Conservation (phyloP, 2,888 invertebrate genomes). For the Drosophila affinis region DNA sequence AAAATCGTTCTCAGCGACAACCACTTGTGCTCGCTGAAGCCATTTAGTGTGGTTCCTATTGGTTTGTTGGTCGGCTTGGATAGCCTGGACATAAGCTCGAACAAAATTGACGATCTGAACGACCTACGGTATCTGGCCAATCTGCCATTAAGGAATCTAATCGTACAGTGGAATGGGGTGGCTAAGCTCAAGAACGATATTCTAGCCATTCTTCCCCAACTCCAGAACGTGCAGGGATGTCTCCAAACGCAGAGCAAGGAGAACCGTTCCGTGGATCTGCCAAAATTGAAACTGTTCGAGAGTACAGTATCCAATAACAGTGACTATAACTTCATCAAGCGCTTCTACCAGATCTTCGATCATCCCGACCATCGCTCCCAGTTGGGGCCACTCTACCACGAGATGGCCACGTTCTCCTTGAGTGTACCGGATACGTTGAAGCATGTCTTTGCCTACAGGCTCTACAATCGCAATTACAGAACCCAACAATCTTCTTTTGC, state of each 20-base stretch:
- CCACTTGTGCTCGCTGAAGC: slow-evolving; percentile 37
- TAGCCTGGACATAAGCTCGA: slow-evolving; percentile 43
- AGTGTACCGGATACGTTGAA: slow-evolving; percentile 12
- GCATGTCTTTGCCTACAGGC: background rate
- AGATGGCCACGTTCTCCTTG: slow-evolving; percentile 33
- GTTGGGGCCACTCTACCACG: slow-evolving; percentile 22
- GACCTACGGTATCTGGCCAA: slow-evolving; percentile 32
- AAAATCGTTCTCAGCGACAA: slow-evolving; percentile 41
- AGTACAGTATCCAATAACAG: background rate
- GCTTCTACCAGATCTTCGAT: slow-evolving; percentile 33
- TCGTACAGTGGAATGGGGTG: slow-evolving; percentile 34
- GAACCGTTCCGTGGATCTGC: background rate
- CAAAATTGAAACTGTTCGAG: background rate
- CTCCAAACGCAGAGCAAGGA: background rate
- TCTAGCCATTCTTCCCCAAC: slow-evolving; percentile 20
- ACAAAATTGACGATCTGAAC: slow-evolving; percentile 22
- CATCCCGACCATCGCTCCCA: background rate
- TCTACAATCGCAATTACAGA: slow-evolving; percentile 38
- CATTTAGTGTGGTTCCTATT: slow-evolving; percentile 8
- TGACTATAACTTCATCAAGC: slow-evolving; percentile 7
- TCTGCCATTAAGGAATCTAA: slow-evolving; percentile 9
- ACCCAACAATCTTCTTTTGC: slow-evolving; percentile 7
- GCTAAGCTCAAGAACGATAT: slow-evolving; percentile 18
- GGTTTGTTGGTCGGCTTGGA: slow-evolving; percentile 13
- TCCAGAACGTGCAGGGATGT: slow-evolving; percentile 11